Evolutionary conservation across 2,888 invertebrate species (phyloP).

Genomic region (Andrena dorsata): DNA sequence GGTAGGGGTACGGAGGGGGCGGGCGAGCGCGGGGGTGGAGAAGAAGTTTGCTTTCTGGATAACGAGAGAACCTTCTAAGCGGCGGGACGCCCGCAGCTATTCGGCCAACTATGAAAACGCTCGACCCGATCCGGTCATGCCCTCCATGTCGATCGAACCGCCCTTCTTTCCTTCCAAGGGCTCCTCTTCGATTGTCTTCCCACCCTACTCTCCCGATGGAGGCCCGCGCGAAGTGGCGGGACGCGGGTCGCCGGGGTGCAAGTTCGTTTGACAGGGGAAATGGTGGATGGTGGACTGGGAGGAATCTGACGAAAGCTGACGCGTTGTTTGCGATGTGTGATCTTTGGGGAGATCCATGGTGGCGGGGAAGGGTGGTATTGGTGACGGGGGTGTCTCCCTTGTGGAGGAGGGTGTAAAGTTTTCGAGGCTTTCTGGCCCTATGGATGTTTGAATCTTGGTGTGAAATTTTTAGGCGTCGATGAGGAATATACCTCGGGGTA

Average conservation of each 20-base stretch:
- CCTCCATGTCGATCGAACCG: conserved; percentile 35
- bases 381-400: too few species aligned
- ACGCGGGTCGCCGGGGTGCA: neutral
- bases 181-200: conserved; percentile 35
- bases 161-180: conserved; percentile 10
- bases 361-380: too few species aligned
- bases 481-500: too few species aligned
- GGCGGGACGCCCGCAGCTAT: conserved; percentile 49
- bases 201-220: neutral
- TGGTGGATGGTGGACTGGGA: neutral
- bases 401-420: too few species aligned
- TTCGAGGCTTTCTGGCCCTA: too few species aligned
- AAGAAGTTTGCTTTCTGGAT: conserved; percentile 73
- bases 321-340: neutral
- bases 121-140: conserved; percentile 49
- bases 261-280: neutral
- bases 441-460: too few species aligned
- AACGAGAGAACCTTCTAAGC: conserved; percentile 69
- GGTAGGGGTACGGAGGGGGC: neutral
- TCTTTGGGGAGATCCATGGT: neutral
- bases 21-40: conserved; percentile 1
- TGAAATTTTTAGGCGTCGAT: too few species aligned
- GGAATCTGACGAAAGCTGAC: neutral
- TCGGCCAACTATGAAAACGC: conserved; percentile 67
- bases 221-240: conserved; percentile 9